phyloP scores from a whole-genome alignment of 1,140 invertebrate genomes.

The Mycetomoellerius zeteki region DNA sequence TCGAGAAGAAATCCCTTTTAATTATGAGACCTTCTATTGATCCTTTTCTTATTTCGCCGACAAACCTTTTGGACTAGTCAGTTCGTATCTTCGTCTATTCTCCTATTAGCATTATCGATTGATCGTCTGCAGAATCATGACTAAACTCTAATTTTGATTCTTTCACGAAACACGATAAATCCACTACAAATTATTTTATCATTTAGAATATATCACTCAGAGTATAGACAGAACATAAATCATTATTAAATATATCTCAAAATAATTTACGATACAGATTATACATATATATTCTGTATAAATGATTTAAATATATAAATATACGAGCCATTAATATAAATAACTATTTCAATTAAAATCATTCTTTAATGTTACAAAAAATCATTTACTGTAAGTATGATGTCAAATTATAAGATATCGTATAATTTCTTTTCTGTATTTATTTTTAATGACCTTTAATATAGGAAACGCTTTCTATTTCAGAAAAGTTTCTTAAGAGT shows the following conservation, averaged over 20 bases:
- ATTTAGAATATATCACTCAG: too few relatives aligned
- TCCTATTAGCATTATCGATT: neutral
- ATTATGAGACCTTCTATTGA: constrained; percentile 15
- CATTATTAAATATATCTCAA: neutral
- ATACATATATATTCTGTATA: neutral
- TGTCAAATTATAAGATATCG: neutral
- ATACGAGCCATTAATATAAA: neutral
- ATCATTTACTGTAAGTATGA: neutral
- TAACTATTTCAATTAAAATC: constrained; percentile 8
- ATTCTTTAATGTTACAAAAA: neutral
- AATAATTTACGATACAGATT: neutral
- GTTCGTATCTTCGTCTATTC: neutral
- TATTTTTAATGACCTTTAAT: neutral
- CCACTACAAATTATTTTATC: neutral
- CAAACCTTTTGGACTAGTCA: neutral
- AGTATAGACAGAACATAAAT: too few relatives aligned
- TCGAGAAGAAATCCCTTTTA: constrained; percentile 24
- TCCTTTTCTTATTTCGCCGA: neutral
- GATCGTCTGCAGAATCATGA: constrained; percentile 52
- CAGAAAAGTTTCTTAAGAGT: neutral
- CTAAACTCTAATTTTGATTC: constrained; percentile 68
- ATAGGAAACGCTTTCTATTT: neutral
- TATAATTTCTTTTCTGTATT: neutral
- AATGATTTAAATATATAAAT: neutral
- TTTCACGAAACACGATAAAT: neutral